phyloP scores from a whole-genome alignment of 2,797 vertebrate genomes.

The Enteromius unitaeniatus region DNA sequence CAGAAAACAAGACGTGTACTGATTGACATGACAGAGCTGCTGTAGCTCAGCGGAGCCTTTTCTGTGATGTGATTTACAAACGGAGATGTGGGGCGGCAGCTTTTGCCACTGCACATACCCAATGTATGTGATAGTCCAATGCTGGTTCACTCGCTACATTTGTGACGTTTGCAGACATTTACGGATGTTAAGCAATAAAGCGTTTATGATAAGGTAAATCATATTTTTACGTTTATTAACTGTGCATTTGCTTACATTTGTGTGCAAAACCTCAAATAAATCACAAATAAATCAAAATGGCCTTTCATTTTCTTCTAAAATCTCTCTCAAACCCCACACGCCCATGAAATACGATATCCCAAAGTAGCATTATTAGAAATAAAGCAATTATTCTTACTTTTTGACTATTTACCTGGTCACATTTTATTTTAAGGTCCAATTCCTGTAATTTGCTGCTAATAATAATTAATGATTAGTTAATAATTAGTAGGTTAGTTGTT shows the following conservation, averaged over 20 bases:
- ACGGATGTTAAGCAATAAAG: background rate
- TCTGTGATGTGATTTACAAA: constrained; percentile 2
- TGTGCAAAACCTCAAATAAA: background rate
- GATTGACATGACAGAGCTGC: constrained; percentile 2
- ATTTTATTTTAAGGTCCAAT: too few relatives aligned
- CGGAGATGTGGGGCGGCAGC: background rate
- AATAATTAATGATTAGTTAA: too few relatives aligned
- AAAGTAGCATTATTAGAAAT: background rate
- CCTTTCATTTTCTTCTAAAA: background rate
- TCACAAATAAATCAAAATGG: background rate
- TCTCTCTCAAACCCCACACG: background rate
- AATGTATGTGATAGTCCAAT: background rate
- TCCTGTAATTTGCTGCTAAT: too few relatives aligned
- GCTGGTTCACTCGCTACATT: background rate
- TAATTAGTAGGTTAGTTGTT: too few relatives aligned
- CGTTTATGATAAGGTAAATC: background rate
- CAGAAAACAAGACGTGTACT: background rate
- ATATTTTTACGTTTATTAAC: background rate
- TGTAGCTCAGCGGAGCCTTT: background rate
- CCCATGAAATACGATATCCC: background rate
- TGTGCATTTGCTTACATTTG: background rate
- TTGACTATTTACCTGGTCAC: too few relatives aligned
- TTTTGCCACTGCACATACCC: background rate
- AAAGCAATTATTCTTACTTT: background rate
- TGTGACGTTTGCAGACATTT: background rate